Evolutionary conservation across 2,797 vertebrate genomes (phyloP), one percentile per base, ranked within the genome.

Genomic region (Platalea minor): DNA sequence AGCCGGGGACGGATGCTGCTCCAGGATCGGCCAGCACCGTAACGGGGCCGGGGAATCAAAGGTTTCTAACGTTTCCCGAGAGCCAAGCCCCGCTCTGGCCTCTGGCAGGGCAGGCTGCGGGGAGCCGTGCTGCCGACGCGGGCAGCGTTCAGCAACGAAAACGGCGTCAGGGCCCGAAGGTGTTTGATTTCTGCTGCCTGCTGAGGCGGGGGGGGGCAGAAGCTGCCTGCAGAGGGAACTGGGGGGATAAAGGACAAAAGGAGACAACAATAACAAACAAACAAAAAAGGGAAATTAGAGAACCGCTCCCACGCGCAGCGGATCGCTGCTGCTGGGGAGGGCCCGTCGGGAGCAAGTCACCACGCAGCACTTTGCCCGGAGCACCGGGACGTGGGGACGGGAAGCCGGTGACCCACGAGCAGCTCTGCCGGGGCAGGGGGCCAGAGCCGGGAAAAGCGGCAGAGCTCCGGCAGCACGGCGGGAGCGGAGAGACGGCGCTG

Each of bases 1-100:
- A 51, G 39, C 17, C 0, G 1, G 59, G 61, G 68, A 85, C 0
- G 0, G 65, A 17, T 9, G 54, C 70, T 35, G 50, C 59, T 73
- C 50, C 2, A 1, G 35, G 23, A 48, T 70, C 7, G 0, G 12
- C 0, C 0, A 81, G 33, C 0, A 0, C 10, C 2, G 0, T 10
- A 46, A 9, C 3, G 0, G 0, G 33, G 54, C 16, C 0, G 0
- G 28, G 50, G n/a, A 92, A 48, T 25, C 60, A 48, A 50, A 54
- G 43, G 37, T 57, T 75, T 53, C 43, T 9, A 39, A 50, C 17
- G 13, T 25, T 56, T 76, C 14, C 43, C 0, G 1, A 37, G 61
- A 78, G 54, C 68, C 48, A 19, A 90, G 60, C 50, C 59, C 35
- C 0, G 0, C 60, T 45, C 60, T 15, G 0, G 25, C 21, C 56